These are phyloP conservation scores for Todiramphus saurophagus DNA, from an alignment of 2,113 vertebrate species.

Conservation along the genomic window DNA sequence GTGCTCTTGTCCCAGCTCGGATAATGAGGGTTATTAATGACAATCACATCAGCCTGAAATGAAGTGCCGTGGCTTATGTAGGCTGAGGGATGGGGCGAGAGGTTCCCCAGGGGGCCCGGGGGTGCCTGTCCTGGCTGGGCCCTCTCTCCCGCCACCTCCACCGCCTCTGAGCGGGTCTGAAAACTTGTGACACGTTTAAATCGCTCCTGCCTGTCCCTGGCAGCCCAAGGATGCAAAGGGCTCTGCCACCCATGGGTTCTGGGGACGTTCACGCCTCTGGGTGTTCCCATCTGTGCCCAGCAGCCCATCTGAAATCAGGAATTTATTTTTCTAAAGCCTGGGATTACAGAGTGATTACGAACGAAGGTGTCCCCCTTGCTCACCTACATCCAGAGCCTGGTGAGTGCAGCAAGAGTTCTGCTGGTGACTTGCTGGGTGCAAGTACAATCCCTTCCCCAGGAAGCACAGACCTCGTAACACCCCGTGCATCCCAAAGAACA, in stretches of 20 bases:
- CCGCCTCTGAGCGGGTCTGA: neutral
- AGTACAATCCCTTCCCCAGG: neutral
- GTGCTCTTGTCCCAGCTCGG: neutral
- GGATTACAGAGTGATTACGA: neutral
- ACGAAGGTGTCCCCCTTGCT: neutral
- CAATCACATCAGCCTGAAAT: neutral
- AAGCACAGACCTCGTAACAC: neutral
- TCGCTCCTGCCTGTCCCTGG: neutral
- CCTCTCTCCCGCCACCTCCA: neutral
- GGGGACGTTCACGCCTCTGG: accelerated
- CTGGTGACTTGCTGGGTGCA: neutral
- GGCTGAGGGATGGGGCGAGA: neutral
- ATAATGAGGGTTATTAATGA: neutral
- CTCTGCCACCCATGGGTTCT: neutral
- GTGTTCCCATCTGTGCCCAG: neutral
- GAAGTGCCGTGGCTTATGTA: neutral
- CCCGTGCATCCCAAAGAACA: neutral
- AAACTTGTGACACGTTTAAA: neutral
- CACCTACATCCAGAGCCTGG: neutral
- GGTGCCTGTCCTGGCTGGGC: neutral
- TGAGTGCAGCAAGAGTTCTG: neutral
- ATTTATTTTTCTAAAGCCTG: neutral
- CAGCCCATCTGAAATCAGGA: neutral
- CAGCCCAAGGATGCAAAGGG: neutral
- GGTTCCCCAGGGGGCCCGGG: neutral